Conservation (phyloP, 2,113 vertebrate genomes). For the Corythornis vintsioides region DNA sequence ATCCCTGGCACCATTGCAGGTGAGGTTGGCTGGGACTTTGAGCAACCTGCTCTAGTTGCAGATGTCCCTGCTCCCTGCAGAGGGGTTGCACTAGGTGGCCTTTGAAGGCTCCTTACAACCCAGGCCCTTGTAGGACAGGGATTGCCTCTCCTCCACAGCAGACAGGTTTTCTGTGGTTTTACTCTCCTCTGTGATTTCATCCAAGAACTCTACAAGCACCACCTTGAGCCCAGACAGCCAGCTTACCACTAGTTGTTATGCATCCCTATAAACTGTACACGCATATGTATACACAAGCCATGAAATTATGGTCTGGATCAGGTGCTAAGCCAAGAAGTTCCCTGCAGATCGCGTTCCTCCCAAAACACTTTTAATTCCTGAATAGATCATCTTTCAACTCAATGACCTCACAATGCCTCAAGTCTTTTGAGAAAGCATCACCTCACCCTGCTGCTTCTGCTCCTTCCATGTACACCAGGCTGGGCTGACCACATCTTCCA, state of each 20-base stretch:
- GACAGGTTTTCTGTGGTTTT: not conserved
- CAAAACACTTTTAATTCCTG: not conserved
- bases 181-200: not conserved
- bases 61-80: not conserved
- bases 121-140: not conserved
- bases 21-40: not conserved
- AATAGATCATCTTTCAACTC: not conserved
- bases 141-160: rapidly evolving
- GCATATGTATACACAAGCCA: rapidly evolving
- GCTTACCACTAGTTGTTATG: not conserved
- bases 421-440: not conserved
- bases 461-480: not conserved
- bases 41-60: not conserved
- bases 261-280: rapidly evolving
- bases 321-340: not conserved
- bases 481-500: not conserved
- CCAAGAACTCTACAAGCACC: not conserved
- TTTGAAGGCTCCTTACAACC: not conserved
- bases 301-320: not conserved
- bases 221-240: not conserved
- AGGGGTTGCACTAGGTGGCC: not conserved
- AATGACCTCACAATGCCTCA: not conserved
- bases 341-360: not conserved
- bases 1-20: too few species aligned
- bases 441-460: not conserved